Percentiles rank a stretch among this genome's conserved stretches.
Evolutionary conservation across 1,140 invertebrate species (phyloP).

Genomic region (Ooceraea biroi): DNA sequence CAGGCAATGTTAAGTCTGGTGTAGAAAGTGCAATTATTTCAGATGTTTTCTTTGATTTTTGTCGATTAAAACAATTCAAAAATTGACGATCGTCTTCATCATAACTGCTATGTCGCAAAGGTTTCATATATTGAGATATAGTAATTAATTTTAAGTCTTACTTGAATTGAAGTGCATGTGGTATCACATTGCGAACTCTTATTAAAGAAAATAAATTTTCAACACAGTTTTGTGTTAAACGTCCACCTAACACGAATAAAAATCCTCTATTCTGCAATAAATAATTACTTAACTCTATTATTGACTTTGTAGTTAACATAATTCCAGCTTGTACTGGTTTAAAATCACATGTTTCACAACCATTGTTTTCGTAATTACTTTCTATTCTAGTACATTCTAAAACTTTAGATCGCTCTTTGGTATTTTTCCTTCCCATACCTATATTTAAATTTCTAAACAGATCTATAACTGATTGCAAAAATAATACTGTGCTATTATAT

Average conservation of each 20-base stretch:
- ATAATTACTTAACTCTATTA: not conserved
- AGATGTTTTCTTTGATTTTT: too few relatives aligned
- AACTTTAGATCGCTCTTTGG: not conserved
- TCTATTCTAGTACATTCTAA: not conserved
- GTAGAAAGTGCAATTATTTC: too few relatives aligned
- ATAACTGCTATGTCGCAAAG: not conserved
- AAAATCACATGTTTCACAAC: not conserved
- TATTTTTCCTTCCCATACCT: too few relatives aligned
- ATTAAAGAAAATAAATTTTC: not conserved
- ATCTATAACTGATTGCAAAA: constrained; percentile 10
- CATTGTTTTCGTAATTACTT: not conserved
- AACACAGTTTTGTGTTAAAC: not conserved
- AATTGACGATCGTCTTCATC: not conserved
- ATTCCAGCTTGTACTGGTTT: not conserved
- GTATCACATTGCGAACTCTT: not conserved
- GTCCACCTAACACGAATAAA: not conserved
- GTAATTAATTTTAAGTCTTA: not conserved
- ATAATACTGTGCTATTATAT: not conserved
- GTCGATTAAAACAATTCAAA: not conserved
- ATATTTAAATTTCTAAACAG: not conserved
- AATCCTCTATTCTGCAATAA: not conserved
- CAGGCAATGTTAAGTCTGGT: too few relatives aligned
- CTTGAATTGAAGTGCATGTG: not conserved
- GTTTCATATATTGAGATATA: not conserved
- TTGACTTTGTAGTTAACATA: not conserved